Percentiles rank a stretch among this genome's conserved stretches.
Conservation (phyloP, 2,113 vertebrate genomes). For the Tachycineta bicolor region DNA sequence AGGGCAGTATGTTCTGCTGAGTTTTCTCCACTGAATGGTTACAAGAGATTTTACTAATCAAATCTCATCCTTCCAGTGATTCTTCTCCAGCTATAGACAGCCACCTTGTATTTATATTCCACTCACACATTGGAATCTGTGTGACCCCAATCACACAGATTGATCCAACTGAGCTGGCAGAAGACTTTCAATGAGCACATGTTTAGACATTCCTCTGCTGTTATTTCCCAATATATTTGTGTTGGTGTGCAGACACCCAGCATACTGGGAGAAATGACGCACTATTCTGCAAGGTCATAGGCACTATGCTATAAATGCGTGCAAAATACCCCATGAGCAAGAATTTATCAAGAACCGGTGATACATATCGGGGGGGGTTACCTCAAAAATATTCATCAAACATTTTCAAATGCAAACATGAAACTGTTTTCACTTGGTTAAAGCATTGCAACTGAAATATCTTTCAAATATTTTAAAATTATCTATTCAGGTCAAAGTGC, state of each 20-base stretch:
- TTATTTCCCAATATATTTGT: not conserved
- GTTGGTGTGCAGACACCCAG: not conserved
- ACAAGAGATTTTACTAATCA: not conserved
- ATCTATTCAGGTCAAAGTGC: not conserved
- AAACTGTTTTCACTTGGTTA: not conserved
- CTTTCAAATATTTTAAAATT: not conserved
- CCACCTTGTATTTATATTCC: not conserved
- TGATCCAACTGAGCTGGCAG: not conserved
- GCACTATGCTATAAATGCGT: accelerated
- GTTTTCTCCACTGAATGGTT: not conserved
- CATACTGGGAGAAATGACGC: not conserved
- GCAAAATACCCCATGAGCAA: not conserved
- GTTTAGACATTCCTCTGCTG: not conserved
- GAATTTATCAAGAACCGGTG: not conserved
- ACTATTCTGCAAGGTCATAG: not conserved
- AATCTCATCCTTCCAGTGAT: not conserved
- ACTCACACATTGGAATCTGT: not conserved
- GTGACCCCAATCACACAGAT: not conserved
- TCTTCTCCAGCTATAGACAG: not conserved
- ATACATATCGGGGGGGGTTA: not conserved
- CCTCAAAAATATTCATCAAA: not conserved
- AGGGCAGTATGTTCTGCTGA: not conserved
- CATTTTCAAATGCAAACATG: not conserved
- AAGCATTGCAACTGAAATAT: not conserved
- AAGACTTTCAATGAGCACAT: not conserved